Base-by-base conservation (phyloP, 2,113 vertebrate genomes). In the Axis porcinus region DNA sequence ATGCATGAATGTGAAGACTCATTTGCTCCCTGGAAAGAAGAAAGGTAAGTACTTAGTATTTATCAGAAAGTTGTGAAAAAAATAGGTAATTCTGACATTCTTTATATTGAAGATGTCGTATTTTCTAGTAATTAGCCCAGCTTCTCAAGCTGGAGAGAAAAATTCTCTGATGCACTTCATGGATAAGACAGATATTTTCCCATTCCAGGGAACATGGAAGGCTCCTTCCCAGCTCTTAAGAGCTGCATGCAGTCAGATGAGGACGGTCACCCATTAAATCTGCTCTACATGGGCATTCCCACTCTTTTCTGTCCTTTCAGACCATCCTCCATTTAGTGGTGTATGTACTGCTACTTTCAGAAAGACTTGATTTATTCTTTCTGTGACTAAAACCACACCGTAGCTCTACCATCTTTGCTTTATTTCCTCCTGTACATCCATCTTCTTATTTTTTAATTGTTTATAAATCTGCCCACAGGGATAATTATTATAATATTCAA, bases 21-120 rank as follows among this genome's bases (percentile, higher is more conserved):
- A 7, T 74, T 85, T 86, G n/a, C 43, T 82, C 28, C 84, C 97
- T 98, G 58, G 60, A 93, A 94, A 97, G 27, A 0, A 81, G 79
- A 95, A 70, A 76, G 52, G 6, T 76, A 90, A 92, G 8, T 64
- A 76, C 8, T 40, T 33, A 92, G 6, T 74, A 76, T 6, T 47
- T 28, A 47, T 30, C 27, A 87, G 36, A 74, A 96, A 76, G 13
- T 47, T 84, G 30, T 84, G 2, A 45, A 47, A 76, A 76, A 83
- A 74, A 79, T 0, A 57, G 13, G 1, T 55, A 70, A 33, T 92
- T 67, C 1, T 60, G 11, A 86, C 14, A 30, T 86, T 50, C 16
- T 67, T 33, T 8, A 50, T 10, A 94, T 27, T n/a, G 6, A 50
- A 86, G 25, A 70, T 25, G 40, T 19, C 60, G 62, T 1, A 10